Evolutionary conservation across 2,888 invertebrate species (phyloP).

Genomic region (Hypomecis atomaria): DNA sequence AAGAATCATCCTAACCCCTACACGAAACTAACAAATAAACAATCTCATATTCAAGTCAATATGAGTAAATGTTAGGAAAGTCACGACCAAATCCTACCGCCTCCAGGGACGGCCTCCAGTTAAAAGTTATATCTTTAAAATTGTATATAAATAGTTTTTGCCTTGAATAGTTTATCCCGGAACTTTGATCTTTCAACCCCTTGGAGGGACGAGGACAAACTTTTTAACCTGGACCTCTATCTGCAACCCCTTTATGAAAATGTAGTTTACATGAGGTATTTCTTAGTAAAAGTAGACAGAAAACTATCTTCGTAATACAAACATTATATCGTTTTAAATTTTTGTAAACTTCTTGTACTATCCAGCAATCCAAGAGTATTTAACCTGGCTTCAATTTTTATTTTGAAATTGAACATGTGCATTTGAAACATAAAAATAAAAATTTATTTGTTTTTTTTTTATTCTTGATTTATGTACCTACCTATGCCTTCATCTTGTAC

Average conservation of each 20-base stretch:
- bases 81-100: slow-evolving; percentile 4
- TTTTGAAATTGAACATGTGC: too few species aligned
- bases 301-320: not conserved
- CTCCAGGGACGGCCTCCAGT: slow-evolving; percentile 19
- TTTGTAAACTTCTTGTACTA: too few species aligned
- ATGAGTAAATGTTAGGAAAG: not conserved
- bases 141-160: slow-evolving; percentile 30
- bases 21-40: not conserved
- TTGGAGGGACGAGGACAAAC: slow-evolving; percentile 23
- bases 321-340: too few species aligned
- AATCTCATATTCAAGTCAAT: not conserved
- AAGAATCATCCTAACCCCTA: too few species aligned
- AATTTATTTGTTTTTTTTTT: too few species aligned
- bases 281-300: not conserved
- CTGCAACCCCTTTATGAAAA: slow-evolving; percentile 15
- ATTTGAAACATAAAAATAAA: too few species aligned
- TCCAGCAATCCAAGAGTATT: too few species aligned
- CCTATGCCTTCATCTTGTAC: too few species aligned
- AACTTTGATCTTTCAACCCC: slow-evolving; percentile 38
- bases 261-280: slow-evolving; percentile 4
- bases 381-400: too few species aligned
- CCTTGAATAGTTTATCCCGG: slow-evolving; percentile 31
- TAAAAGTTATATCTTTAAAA: slow-evolving; percentile 29
- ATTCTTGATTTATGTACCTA: too few species aligned
- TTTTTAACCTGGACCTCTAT: slow-evolving; percentile 26